Evolutionary conservation across 2,888 invertebrate genomes (phyloP), one percentile per base, ranked within the genome.

Genomic region (Lasioglossum pauxillum): DNA sequence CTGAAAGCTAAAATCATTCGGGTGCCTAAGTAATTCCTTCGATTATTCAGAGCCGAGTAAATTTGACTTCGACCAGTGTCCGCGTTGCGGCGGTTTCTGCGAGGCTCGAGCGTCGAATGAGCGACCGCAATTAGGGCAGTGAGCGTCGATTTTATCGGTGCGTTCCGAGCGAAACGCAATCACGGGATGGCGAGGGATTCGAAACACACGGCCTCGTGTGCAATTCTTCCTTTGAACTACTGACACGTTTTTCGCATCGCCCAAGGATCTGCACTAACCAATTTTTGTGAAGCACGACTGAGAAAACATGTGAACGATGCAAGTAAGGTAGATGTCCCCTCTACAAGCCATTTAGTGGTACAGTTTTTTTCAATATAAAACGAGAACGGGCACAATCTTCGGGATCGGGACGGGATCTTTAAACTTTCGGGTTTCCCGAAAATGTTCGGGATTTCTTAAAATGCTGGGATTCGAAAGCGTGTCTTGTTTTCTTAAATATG

Each of bases 41-140:
- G 19, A 73, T 73, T 73, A 73, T 49, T 49, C 73, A 46, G 49
- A 49, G 46, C 49, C 46, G 49, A 19, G 73, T 73, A 49, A 49
- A 73, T 73, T 73, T 73, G 31, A 73, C 73, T 73, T 73, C 31
- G 31, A 31, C 44, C 23, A 12, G 44, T 23, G 35, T 69, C 38
- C 69, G 23, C 31, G 67, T 31, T 60, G 60, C 60, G 27, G 67
- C 19, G 67, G 19, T 67, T 19, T 16, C 31, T 35, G 60, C 12
- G 60, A 60, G 12, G n/a, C 60, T n/a, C 27, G 60, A 60, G 14
- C 60, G 60, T 12, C 60, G 14, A 5, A 46, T 44, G 60, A 49
- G 38, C 57, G 44, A 77, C 82, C 77, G 46, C 82, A 64, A 82
- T 82, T 82, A 76, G 72, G 19, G 60, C 44, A 23, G 14, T 7